These are phyloP conservation scores for Drosophila anomalipes DNA, from an alignment of 2,888 invertebrate genomes.

Conservation along the genomic window DNA sequence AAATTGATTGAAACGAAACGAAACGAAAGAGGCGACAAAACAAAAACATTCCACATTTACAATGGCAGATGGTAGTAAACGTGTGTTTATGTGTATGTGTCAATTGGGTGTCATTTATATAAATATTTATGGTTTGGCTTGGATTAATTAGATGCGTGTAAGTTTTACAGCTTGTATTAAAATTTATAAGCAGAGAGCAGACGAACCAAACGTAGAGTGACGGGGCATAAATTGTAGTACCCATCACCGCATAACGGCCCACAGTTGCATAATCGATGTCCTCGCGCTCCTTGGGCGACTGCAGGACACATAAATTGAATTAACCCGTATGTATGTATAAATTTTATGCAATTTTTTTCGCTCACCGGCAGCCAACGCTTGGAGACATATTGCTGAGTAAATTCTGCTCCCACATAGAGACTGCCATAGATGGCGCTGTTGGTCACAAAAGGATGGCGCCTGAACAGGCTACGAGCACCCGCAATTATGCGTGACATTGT, in stretches of 20 bases:
- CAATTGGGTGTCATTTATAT: slow-evolving; percentile 39
- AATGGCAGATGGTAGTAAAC: slow-evolving; percentile 35
- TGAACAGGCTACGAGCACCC: slow-evolving; percentile 82
- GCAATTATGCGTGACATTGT: slow-evolving; percentile 71
- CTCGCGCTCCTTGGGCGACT: slow-evolving; percentile 72
- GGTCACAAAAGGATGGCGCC: slow-evolving; percentile 86
- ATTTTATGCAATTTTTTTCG: slow-evolving; percentile 3
- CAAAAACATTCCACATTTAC: slow-evolving; percentile 55
- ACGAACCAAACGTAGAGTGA: slow-evolving; percentile 88
- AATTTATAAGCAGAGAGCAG: slow-evolving; percentile 10
- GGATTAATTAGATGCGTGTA: slow-evolving; percentile 7
- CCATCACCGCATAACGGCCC: slow-evolving; percentile 88
- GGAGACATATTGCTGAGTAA: slow-evolving; percentile 91
- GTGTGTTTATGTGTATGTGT: slow-evolving; percentile 26
- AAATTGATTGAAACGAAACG: slow-evolving; percentile 59
- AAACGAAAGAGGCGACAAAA: slow-evolving; percentile 46
- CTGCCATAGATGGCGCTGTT: slow-evolving; percentile 90
- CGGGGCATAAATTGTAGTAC: slow-evolving; percentile 88
- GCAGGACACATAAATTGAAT: slow-evolving; percentile 57
- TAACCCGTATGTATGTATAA: slow-evolving; percentile 16
- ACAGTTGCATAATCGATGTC: slow-evolving; percentile 86
- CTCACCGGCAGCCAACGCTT: slow-evolving; percentile 88
- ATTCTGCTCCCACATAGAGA: slow-evolving; percentile 92
- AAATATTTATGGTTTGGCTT: background rate
- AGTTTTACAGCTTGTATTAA: background rate